Evolutionary conservation across 2,888 invertebrate species (phyloP), one percentile per base, ranked within the genome.

Genomic region (Caenorhabditis macrosperma): DNA sequence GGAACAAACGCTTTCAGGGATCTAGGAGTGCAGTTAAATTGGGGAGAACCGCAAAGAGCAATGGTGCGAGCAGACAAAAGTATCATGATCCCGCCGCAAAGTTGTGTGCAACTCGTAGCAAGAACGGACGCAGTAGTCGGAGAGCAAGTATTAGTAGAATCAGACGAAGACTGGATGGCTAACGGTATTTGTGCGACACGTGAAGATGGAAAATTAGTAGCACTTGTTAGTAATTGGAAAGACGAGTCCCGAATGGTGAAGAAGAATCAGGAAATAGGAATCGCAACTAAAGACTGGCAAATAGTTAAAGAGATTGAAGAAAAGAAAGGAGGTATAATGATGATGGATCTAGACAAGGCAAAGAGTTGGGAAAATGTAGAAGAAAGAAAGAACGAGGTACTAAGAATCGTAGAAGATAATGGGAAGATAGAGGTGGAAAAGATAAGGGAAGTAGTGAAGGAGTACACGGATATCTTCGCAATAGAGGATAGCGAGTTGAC

Each of bases 381-480:
- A 1, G 12, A 17, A 22, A 3, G 30, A 33, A 17, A 12, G 10
- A 10, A 30, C 9, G 20, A 2, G 12, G 55, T 55, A 17, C 30
- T n/a, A 15, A n/a, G 6, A 10, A 55, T 33, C n/a, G n/a, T 55
- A 12, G 24, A 33, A 17, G 55, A 55, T 10, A 30, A 55, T 17
- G 55, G 55, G 33, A 20, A 30, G 5, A 22, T 48, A 12, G 5
- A 3, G 20, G 22, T 5, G 1, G 48, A 6, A 22, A 48, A 22
- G 6, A 6, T 35, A 22, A 6, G n/a, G 35, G 5, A 54, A 50
- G 15, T 69, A 9, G 20, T 69, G 3, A 10, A 1, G 7, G 50
- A 61, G 12, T 60, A 24, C 24, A 2, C 24, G n/a, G 77, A 77
- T 20, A 26, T 69, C 4, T 77, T 77, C 22, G 77, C 77, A 1